These are phyloP conservation scores for Oikopleura albicans DNA, from an alignment of 23 tunicate species.

Conservation along the genomic window DNA sequence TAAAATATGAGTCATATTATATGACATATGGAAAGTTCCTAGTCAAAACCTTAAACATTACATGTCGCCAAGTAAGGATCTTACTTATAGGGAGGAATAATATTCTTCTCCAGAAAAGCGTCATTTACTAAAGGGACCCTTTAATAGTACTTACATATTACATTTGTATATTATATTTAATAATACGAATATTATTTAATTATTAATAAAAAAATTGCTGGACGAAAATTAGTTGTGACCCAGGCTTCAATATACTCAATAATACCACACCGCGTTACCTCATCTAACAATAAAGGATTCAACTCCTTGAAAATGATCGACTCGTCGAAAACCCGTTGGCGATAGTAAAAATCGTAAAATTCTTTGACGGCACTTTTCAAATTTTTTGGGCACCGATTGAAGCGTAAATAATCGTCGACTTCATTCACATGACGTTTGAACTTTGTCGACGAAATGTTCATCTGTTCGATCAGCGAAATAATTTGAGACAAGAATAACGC, in stretches of 20 bases:
- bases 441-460: neutral
- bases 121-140: no score
- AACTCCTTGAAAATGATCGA: neutral
- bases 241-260: neutral
- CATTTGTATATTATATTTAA: no score
- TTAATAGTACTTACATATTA: no score
- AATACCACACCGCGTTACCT: neutral
- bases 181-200: no score
- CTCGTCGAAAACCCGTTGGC: neutral
- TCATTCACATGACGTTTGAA: conserved; percentile 1
- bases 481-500: neutral
- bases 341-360: neutral
- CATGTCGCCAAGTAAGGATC: no score
- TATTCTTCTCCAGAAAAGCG: no score
- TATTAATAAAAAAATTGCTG: no score
- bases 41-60: no score
- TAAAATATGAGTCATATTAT: no score
- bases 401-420: neutral
- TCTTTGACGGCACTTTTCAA: neutral
- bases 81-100: no score
- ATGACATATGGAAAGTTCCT: no score
- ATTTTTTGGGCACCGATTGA: neutral
- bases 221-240: no score
- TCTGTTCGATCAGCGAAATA: neutral
- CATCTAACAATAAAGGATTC: neutral